Evolutionary conservation across 2,797 vertebrate species (phyloP).

Genomic region (Argya squamiceps): DNA sequence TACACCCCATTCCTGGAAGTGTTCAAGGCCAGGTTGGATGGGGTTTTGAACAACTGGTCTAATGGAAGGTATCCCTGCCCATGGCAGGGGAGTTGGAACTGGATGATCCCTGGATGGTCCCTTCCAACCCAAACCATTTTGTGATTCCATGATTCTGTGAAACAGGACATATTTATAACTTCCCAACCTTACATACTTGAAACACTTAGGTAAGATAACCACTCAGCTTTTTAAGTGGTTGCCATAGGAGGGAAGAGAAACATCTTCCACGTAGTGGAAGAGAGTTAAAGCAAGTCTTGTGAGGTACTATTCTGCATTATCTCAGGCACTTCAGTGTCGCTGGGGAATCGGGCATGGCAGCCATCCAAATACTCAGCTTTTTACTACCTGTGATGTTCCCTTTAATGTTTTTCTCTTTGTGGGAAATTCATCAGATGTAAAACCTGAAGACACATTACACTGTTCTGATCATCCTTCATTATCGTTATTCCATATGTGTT

Average conservation of each 20-base stretch:
- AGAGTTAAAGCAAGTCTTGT: conserved; percentile 10
- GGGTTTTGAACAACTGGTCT: background rate
- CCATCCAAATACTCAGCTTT: conserved; percentile 21
- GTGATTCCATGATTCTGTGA: background rate
- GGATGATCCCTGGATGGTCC: background rate
- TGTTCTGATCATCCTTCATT: background rate
- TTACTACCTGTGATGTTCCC: background rate
- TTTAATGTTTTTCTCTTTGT: conserved; percentile 21
- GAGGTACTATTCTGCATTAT: background rate
- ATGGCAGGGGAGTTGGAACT: background rate
- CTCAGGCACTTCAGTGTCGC: background rate
- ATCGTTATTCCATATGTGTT: background rate
- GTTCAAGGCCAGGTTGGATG: background rate
- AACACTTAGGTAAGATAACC: background rate
- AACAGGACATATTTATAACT: background rate
- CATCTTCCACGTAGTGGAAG: background rate
- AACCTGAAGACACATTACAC: background rate
- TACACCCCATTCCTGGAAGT: background rate
- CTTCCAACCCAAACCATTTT: background rate
- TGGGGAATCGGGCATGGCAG: conserved; percentile 2
- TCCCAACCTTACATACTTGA: background rate
- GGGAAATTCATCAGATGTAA: conserved; percentile 1
- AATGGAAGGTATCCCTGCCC: background rate
- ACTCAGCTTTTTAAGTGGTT: conserved; percentile 23
- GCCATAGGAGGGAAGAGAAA: conserved; percentile 11